Percentiles rank a stretch among this genome's conserved stretches.
Conservation (phyloP, 53 echinoderm and acorn worm genomes). For the Echinometra lucunter region DNA sequence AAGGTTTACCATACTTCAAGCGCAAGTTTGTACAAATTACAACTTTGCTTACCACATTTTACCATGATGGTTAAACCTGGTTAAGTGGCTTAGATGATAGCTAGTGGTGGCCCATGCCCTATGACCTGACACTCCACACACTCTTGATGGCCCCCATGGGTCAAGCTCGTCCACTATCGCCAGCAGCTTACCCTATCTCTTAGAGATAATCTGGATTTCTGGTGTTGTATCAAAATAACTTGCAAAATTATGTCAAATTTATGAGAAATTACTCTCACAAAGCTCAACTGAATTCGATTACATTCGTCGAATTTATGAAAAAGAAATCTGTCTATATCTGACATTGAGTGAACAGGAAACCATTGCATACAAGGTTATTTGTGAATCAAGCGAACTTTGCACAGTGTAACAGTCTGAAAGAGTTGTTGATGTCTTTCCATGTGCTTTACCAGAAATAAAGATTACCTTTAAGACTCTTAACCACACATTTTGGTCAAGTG, state of each 20-base stretch:
- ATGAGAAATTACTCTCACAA: no score
- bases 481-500: not conserved
- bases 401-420: no score
- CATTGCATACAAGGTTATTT: no score
- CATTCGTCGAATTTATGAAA: no score
- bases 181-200: not conserved
- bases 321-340: no score
- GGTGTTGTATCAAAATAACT: not conserved
- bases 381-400: no score
- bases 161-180: slow-evolving; percentile 28
- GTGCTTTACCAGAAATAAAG: not conserved
- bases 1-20: not conserved
- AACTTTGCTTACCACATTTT: not conserved
- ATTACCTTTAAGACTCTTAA: not conserved
- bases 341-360: no score
- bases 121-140: slow-evolving; percentile 34
- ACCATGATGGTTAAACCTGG: not conserved
- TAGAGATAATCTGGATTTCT: not conserved
- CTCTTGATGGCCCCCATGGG: slow-evolving; percentile 9
- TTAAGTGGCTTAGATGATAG: not conserved
- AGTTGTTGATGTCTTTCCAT: not conserved
- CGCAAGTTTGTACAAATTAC: not conserved
- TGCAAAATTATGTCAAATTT: no score
- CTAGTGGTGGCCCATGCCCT: not conserved
- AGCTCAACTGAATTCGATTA: no score